phyloP scores from a whole-genome alignment of 2,113 vertebrate genomes.

The Antechinus flavipes region DNA sequence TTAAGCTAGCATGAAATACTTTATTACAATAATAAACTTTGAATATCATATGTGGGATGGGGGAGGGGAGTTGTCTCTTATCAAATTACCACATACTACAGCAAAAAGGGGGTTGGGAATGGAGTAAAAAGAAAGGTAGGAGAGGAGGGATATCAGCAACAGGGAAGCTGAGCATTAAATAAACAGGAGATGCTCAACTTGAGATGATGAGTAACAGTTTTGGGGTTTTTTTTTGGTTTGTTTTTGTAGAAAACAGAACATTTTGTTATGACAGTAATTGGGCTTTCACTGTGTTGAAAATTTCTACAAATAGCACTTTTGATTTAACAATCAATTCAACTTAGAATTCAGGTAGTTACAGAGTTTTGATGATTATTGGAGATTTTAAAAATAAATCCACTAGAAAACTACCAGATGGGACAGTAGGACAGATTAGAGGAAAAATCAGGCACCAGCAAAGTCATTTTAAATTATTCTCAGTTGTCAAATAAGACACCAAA shows the following conservation, averaged over 20 bases:
- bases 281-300: constrained; percentile 41
- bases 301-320: constrained; percentile 79
- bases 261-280: constrained; percentile 37
- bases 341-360: constrained; percentile 55
- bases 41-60: not conserved
- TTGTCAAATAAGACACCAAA: constrained; percentile 44
- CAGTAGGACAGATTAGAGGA: not conserved
- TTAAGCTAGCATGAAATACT: not conserved
- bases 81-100: constrained; percentile 75
- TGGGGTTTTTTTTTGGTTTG: not conserved
- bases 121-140: not conserved
- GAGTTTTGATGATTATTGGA: constrained; percentile 63
- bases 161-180: constrained; percentile 46
- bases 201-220: constrained; percentile 84
- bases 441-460: not conserved
- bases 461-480: constrained; percentile 58
- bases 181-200: constrained; percentile 73
- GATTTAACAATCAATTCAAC: constrained; percentile 68
- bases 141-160: constrained; percentile 31
- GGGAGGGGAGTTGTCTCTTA: constrained; percentile 72
- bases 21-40: not conserved
- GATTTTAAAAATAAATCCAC: constrained; percentile 70
- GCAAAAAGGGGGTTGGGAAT: constrained; percentile 48
- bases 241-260: constrained; percentile 66
- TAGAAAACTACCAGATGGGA: constrained; percentile 65